Evolutionary conservation across 2,888 invertebrate species (phyloP).

Genomic region (Acleris literana): DNA sequence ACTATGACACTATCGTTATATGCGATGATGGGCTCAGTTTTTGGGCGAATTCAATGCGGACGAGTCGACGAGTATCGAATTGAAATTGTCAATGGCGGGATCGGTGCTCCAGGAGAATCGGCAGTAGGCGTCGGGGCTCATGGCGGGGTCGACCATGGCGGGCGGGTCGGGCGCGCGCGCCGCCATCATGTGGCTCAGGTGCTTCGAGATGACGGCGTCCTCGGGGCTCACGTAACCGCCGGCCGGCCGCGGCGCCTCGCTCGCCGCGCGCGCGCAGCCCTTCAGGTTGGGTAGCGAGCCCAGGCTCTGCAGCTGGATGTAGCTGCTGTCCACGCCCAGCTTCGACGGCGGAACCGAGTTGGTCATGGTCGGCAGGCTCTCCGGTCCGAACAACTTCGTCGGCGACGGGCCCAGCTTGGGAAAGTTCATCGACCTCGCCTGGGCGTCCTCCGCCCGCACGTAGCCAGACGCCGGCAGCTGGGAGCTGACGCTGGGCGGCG

Average conservation of each 20-base stretch:
- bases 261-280: slow-evolving; percentile 51
- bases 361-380: slow-evolving; percentile 76
- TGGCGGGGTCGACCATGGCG: slow-evolving; percentile 72
- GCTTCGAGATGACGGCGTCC: slow-evolving; percentile 75
- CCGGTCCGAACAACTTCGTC: slow-evolving; percentile 65
- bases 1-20: slow-evolving; percentile 54
- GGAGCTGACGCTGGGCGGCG: slow-evolving; percentile 50
- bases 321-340: slow-evolving; percentile 66
- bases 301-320: slow-evolving; percentile 74
- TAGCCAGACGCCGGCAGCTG: slow-evolving; percentile 69
- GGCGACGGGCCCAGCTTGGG: slow-evolving; percentile 64
- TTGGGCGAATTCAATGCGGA: slow-evolving; percentile 63
- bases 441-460: slow-evolving; percentile 68
- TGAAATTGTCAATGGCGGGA: slow-evolving; percentile 75
- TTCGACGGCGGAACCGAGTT: slow-evolving; percentile 70
- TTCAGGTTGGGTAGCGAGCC: slow-evolving; percentile 74
- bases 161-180: slow-evolving; percentile 67
- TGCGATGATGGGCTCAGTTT: slow-evolving; percentile 60
- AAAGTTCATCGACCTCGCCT: slow-evolving; percentile 64
- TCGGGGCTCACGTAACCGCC: slow-evolving; percentile 72
- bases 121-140: slow-evolving; percentile 80
- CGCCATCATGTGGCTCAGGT: slow-evolving; percentile 70
- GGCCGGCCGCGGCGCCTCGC: slow-evolving; percentile 59
- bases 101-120: slow-evolving; percentile 80
- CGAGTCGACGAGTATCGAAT: slow-evolving; percentile 70